Evolutionary conservation across 2,888 invertebrate species (phyloP).

Genomic region (Chorisops tibialis): DNA sequence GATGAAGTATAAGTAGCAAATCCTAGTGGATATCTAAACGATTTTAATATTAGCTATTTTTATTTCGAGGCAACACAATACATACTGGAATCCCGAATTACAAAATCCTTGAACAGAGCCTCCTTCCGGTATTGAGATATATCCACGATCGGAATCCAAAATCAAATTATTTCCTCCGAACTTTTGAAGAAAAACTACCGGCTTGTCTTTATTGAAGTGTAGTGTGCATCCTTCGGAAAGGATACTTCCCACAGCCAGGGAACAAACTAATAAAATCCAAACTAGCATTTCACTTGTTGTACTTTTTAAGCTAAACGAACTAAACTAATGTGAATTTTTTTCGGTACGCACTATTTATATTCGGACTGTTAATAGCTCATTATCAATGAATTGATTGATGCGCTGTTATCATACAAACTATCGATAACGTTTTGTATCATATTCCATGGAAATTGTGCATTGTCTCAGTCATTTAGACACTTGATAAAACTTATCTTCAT

Average conservation of each 20-base stretch:
- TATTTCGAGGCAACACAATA: not conserved
- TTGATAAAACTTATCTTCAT: too few relatives aligned
- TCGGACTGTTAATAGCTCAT: not conserved
- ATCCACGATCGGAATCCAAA: not conserved
- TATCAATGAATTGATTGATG: too few relatives aligned
- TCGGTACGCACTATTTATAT: not conserved
- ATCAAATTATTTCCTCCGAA: not conserved
- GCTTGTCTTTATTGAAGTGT: not conserved
- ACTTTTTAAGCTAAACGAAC: too few relatives aligned
- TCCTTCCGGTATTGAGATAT: not conserved
- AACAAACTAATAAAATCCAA: not conserved
- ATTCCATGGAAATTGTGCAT: too few relatives aligned
- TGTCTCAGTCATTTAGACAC: too few relatives aligned
- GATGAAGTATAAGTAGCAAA: too few relatives aligned
- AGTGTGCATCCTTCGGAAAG: not conserved
- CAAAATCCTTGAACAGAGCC: conserved; percentile 7
- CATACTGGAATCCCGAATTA: conserved; percentile 4
- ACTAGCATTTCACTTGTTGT: not conserved
- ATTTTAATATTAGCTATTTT: not conserved
- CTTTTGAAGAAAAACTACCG: conserved; percentile 5
- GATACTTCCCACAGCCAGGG: not conserved
- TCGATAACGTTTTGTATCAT: too few relatives aligned
- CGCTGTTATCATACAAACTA: too few relatives aligned
- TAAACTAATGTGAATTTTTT: not conserved
- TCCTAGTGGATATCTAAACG: not conserved